These are phyloP conservation scores for Stegodyphus mimosarum DNA, from an alignment of 1,140 invertebrate species.

Conservation along the genomic window DNA sequence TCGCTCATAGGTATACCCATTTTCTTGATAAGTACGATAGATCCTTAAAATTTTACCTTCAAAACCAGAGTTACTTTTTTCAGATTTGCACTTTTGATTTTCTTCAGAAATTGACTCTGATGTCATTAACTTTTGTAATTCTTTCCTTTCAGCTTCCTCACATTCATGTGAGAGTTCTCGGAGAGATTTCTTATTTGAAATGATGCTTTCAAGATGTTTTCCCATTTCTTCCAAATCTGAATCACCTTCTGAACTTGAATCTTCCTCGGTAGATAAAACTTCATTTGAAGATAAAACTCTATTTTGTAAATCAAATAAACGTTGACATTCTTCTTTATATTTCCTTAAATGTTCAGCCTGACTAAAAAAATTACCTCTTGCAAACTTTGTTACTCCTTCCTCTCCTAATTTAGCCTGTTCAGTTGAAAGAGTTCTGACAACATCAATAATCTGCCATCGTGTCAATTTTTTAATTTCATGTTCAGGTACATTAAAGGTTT, in stretches of 20 bases:
- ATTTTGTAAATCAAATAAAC: constrained; percentile 98
- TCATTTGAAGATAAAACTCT: constrained; percentile 90
- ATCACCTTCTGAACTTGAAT: constrained; percentile 81
- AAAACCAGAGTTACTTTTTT: constrained; percentile 64
- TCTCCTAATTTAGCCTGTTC: constrained; percentile 98
- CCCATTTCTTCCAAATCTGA: constrained; percentile 98
- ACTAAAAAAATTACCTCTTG: constrained; percentile 96
- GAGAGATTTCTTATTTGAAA: constrained; percentile 95
- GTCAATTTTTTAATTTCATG: constrained; percentile 98
- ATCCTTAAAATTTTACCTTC: constrained; percentile 51
- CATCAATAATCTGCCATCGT: constrained; percentile 97
- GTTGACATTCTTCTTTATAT: constrained; percentile 98
- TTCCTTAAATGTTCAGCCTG: constrained; percentile 98
- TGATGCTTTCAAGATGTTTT: constrained; percentile 97
- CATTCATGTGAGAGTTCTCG: constrained; percentile 88
- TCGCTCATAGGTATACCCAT: constrained; percentile 91
- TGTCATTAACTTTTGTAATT: constrained; percentile 93
- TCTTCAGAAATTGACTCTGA: constrained; percentile 69
- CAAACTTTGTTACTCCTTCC: constrained; percentile 97
- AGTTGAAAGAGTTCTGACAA: constrained; percentile 95
- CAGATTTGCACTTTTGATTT: constrained; percentile 30
- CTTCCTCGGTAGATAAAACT: constrained; percentile 93
- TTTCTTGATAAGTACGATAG: constrained; percentile 82
- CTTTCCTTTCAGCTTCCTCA: constrained; percentile 95
- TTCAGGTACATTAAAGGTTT: constrained; percentile 96